Evolutionary conservation across 2,888 invertebrate genomes (phyloP).

Genomic region (Drosophila melanocephala): DNA sequence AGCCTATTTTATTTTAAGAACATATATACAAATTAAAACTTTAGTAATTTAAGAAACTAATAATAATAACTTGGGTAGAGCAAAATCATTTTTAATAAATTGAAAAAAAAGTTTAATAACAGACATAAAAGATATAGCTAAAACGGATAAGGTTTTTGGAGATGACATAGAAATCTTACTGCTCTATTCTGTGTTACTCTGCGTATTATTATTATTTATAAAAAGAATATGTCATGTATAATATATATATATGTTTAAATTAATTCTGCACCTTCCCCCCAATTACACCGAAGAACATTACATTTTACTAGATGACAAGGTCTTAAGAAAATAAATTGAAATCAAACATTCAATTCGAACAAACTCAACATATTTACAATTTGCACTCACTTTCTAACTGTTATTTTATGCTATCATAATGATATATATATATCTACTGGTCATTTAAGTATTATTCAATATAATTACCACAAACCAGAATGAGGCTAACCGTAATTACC

Average conservation of each 20-base stretch:
- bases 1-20: not conserved
- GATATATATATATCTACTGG: not conserved
- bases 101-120: not conserved
- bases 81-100: not conserved
- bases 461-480: not conserved
- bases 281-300: not conserved
- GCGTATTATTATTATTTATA: not conserved
- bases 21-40: not conserved
- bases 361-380: not conserved
- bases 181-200: not conserved
- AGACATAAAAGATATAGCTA: not conserved
- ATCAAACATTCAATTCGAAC: not conserved
- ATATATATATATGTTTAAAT: not conserved
- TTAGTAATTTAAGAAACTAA: not conserved
- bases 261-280: not conserved
- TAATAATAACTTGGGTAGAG: not conserved
- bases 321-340: not conserved
- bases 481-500: conserved; percentile 1
- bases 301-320: not conserved
- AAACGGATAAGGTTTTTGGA: not conserved
- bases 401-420: not conserved
- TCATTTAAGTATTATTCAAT: not conserved
- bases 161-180: not conserved
- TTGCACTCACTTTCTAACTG: not conserved
- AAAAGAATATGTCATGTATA: not conserved